phyloP scores from a whole-genome alignment of 2,888 invertebrate species.

The Abrostola triplasia region DNA sequence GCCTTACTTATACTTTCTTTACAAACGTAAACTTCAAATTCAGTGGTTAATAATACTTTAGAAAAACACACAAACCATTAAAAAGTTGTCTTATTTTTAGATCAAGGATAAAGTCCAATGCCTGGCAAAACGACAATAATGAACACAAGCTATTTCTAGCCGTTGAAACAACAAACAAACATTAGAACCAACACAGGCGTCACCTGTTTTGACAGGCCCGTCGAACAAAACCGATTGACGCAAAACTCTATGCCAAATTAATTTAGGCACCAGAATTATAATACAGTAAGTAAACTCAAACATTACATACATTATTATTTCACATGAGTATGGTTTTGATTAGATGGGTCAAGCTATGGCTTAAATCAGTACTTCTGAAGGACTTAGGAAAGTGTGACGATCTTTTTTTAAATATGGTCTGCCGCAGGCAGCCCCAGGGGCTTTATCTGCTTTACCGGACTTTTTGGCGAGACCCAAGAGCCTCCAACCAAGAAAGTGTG shows the following conservation, averaged over 20 bases:
- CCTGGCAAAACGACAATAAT: background rate
- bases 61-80: background rate
- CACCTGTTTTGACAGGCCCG: background rate
- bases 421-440: no score
- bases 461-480: no score
- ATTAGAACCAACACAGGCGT: background rate
- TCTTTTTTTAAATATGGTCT: no score
- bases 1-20: no score
- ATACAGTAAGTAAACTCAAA: background rate
- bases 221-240: slow-evolving; percentile 14
- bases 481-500: no score
- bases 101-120: background rate
- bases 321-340: no score
- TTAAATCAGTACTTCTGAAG: no score
- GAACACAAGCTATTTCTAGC: background rate
- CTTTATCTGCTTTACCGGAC: no score
- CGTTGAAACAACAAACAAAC: slow-evolving; percentile 2
- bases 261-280: slow-evolving; percentile 20
- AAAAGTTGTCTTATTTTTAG: background rate
- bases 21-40: no score
- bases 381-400: no score
- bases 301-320: no score
- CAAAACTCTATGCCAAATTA: slow-evolving; percentile 12
- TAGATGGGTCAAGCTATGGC: no score
- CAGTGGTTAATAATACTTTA: background rate